phyloP scores from a whole-genome alignment of 2,113 vertebrate genomes.

The Alosa alosa region DNA sequence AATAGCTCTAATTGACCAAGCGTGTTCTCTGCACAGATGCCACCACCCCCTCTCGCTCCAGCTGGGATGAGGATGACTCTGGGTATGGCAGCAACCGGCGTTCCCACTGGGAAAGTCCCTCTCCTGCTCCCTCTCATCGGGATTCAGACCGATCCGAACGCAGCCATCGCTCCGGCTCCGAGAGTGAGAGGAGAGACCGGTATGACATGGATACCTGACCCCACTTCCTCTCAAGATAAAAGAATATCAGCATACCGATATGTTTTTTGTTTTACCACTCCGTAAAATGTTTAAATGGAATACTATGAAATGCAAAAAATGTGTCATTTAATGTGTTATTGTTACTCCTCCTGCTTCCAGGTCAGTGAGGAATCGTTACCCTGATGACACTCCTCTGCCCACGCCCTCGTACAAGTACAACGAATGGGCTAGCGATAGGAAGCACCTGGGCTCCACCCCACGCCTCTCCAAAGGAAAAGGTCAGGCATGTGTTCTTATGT shows the following conservation, averaged over 20 bases:
- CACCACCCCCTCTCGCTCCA: conserved; percentile 87
- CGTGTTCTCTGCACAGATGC: conserved; percentile 71
- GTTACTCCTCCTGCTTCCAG: conserved; percentile 59
- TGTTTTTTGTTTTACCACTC: not conserved
- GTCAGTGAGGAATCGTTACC: conserved; percentile 82
- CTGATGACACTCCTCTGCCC: conserved; percentile 85
- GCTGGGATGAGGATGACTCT: conserved; percentile 95
- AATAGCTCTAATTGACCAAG: not conserved
- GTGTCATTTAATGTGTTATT: not conserved
- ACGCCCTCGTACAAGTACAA: conserved; percentile 97
- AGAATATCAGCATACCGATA: not conserved
- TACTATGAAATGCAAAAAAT: not conserved
- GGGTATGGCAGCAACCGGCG: conserved; percentile 75
- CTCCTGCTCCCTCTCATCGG: conserved; percentile 78
- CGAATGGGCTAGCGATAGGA: conserved; percentile 93
- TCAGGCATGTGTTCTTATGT: conserved; percentile 51
- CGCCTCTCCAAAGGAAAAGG: conserved; percentile 93
- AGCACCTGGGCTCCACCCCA: conserved; percentile 86
- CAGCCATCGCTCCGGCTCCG: conserved; percentile 68
- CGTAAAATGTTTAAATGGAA: not conserved
- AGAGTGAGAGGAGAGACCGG: conserved; percentile 80
- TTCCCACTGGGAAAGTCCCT: conserved; percentile 96
- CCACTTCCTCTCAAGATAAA: not conserved
- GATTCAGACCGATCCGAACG: conserved; percentile 85
- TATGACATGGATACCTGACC: conserved; percentile 38